phyloP scores from a whole-genome alignment of 1,140 invertebrate species.

The Sesamia nonagrioides region DNA sequence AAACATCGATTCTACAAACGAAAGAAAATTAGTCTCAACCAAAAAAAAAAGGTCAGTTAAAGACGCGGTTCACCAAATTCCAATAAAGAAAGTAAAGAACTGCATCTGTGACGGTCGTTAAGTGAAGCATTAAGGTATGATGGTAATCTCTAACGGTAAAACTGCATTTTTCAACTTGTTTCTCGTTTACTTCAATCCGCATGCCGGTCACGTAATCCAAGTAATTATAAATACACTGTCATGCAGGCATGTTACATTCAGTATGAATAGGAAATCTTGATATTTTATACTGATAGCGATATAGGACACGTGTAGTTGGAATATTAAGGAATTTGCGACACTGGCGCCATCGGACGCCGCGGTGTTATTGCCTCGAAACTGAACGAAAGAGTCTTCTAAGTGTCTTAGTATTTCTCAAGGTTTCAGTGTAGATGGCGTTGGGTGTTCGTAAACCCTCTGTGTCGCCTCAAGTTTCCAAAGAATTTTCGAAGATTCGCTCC shows the following conservation, averaged over 20 bases:
- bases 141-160: constrained; percentile 55
- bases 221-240: constrained; percentile 52
- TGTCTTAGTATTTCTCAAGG: constrained; percentile 20
- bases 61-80: constrained; percentile 49
- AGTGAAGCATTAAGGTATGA: constrained; percentile 51
- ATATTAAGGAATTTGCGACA: constrained; percentile 26
- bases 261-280: constrained; percentile 38
- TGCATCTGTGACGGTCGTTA: constrained; percentile 51
- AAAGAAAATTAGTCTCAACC: background rate
- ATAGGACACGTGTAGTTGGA: constrained; percentile 28
- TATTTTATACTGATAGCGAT: constrained; percentile 37
- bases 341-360: constrained; percentile 37
- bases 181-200: constrained; percentile 40
- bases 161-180: constrained; percentile 53
- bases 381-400: background rate
- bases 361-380: background rate
- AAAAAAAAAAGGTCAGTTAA: constrained; percentile 31
- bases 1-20: background rate
- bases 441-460: constrained; percentile 2
- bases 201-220: constrained; percentile 48
- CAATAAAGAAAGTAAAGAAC: constrained; percentile 46
- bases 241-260: constrained; percentile 39
- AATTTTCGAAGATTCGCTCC: background rate
- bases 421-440: constrained; percentile 42
- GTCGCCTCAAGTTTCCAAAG: background rate